Conservation (phyloP, 2,888 invertebrate genomes). For the Xanthorhoe designata region DNA sequence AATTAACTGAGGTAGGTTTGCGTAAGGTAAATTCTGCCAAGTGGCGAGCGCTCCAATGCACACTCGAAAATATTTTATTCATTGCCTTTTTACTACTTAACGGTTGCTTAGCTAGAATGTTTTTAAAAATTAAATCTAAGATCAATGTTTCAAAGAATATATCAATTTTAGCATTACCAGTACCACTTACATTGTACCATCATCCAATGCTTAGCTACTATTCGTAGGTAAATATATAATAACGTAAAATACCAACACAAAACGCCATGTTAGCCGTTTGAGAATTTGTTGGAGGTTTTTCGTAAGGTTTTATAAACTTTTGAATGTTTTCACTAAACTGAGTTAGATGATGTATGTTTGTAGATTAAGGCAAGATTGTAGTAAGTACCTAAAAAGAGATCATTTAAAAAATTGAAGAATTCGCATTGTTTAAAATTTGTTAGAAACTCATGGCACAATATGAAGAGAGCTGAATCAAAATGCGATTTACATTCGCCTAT, state of each 20-base stretch:
- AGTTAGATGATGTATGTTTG: no score
- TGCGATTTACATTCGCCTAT: constrained; percentile 22
- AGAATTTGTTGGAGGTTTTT: no score
- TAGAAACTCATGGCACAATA: background rate
- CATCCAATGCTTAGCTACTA: background rate
- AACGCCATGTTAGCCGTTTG: no score
- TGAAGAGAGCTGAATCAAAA: constrained; percentile 15
- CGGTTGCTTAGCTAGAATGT: constrained; percentile 15
- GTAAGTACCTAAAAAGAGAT: no score
- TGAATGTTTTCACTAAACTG: no score
- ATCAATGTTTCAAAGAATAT: background rate
- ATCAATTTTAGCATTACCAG: background rate
- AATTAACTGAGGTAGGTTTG: constrained; percentile 81
- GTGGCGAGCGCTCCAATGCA: constrained; percentile 63
- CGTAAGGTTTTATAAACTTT: no score
- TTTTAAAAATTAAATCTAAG: background rate
- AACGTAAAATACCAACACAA: no score
- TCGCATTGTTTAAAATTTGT: no score
- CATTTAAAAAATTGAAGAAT: background rate
- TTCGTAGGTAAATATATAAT: no score
- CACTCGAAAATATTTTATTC: constrained; percentile 59
- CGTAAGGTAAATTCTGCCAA: constrained; percentile 74
- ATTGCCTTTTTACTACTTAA: constrained; percentile 43
- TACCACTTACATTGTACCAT: background rate
- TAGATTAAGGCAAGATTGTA: no score